phyloP scores from a whole-genome alignment of 1,140 invertebrate species.

The Gonatopus flavifemur region DNA sequence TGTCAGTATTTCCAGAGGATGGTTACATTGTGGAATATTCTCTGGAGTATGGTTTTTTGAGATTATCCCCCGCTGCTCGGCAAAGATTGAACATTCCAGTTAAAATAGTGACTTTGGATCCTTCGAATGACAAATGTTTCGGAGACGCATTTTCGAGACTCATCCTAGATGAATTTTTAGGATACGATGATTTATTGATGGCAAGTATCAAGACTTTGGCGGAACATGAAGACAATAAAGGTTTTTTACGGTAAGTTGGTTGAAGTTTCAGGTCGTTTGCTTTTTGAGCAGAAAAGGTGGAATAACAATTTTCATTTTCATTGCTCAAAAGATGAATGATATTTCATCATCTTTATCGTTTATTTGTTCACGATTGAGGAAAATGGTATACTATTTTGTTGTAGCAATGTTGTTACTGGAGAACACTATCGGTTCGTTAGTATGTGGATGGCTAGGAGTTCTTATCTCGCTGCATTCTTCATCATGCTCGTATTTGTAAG shows the following conservation, averaged over 20 bases:
- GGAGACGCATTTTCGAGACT: constrained; percentile 89
- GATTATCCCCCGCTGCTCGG: constrained; percentile 82
- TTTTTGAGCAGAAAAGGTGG: no score
- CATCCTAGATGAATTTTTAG: constrained; percentile 88
- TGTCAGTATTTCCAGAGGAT: constrained; percentile 78
- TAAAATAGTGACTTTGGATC: constrained; percentile 89
- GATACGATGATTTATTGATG: constrained; percentile 97
- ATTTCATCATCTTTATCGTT: neutral
- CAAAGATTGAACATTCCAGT: constrained; percentile 89
- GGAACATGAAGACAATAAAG: constrained; percentile 95
- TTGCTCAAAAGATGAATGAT: neutral
- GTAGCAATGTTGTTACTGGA: constrained; percentile 94
- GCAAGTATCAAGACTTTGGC: constrained; percentile 92
- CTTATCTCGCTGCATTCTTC: constrained; percentile 91
- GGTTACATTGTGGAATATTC: constrained; percentile 98
- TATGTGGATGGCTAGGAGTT: constrained; percentile 91
- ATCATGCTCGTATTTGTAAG: constrained; percentile 99
- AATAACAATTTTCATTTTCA: constrained; percentile 3
- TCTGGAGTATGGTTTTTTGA: constrained; percentile 93
- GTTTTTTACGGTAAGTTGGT: constrained; percentile 74
- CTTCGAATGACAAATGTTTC: constrained; percentile 86
- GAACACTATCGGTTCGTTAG: constrained; percentile 98
- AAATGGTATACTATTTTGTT: constrained; percentile 33
- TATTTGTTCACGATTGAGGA: neutral
- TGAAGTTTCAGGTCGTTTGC: no score